These are phyloP conservation scores for Chlorops oryzae DNA, from an alignment of 1,140 invertebrate genomes.

Conservation along the genomic window DNA sequence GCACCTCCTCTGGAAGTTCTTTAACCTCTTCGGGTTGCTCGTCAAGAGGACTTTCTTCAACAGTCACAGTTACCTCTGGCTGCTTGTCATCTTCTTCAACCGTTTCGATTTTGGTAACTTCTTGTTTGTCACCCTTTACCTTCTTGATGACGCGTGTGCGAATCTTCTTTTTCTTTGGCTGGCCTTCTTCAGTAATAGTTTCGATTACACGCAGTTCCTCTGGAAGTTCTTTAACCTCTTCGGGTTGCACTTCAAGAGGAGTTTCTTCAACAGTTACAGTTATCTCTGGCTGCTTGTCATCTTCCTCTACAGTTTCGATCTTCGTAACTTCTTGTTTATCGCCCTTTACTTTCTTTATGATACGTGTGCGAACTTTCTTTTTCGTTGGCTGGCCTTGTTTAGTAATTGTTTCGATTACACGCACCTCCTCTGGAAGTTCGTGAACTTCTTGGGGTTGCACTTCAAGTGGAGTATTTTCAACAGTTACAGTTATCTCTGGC, in stretches of 20 bases:
- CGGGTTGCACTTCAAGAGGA: slow-evolving; percentile 5
- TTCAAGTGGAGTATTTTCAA: slow-evolving; percentile 3
- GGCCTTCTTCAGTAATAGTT: slow-evolving; percentile 9
- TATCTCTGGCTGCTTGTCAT: slow-evolving; percentile 12
- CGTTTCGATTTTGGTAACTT: slow-evolving; percentile 12
- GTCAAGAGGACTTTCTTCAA: slow-evolving; percentile 7
- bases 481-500: slow-evolving; percentile 10
- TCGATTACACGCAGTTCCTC: slow-evolving; percentile 11
- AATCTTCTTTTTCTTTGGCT: slow-evolving; percentile 9
- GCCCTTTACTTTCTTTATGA: slow-evolving; percentile 12
- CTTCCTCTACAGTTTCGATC: slow-evolving; percentile 11
- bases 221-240: slow-evolving; percentile 8
- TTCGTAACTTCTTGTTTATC: slow-evolving; percentile 13
- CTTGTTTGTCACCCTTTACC: slow-evolving; percentile 11
- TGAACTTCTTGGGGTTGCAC: slow-evolving; percentile 4
- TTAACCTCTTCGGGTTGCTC: slow-evolving; percentile 7
- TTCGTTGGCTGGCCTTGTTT: slow-evolving; percentile 9
- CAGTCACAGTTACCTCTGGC: slow-evolving; percentile 10
- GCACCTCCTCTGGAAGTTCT: slow-evolving; percentile 10
- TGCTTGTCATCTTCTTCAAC: slow-evolving; percentile 13
- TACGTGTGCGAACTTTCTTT: slow-evolving; percentile 8
- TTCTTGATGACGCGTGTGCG: slow-evolving; percentile 12
- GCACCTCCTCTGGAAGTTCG: slow-evolving; percentile 9
- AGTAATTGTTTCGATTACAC: slow-evolving; percentile 7
- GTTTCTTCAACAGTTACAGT: slow-evolving; percentile 9